Conservation (phyloP, 2,888 invertebrate genomes). For the Mesoligia furuncula region DNA sequence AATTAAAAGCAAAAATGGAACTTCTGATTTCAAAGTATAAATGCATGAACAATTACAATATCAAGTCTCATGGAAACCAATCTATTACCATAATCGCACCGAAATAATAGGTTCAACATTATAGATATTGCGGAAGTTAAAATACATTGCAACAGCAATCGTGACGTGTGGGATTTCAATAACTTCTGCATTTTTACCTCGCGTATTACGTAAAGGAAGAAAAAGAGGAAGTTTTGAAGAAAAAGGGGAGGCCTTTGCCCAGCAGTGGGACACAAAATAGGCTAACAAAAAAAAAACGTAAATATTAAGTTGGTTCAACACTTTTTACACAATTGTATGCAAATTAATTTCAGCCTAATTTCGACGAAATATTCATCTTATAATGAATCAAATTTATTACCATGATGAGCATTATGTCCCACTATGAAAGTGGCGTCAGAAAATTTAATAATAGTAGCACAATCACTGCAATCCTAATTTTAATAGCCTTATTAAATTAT, state of each 20-base stretch:
- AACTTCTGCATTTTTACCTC: constrained; percentile 13
- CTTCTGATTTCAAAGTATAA: constrained; percentile 31
- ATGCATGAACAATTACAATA: constrained; percentile 46
- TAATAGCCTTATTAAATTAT: background rate
- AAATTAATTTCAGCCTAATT: constrained; percentile 12
- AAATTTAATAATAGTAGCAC: background rate
- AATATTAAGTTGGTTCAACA: constrained; percentile 3
- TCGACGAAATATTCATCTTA: background rate
- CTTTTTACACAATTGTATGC: constrained; percentile 4
- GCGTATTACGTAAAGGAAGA: no score
- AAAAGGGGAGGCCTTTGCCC: no score
- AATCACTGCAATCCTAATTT: background rate
- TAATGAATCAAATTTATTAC: constrained; percentile 1
- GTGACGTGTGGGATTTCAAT: constrained; percentile 50
- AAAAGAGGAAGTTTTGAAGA: no score
- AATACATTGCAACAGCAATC: constrained; percentile 34
- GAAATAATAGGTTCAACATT: constrained; percentile 43
- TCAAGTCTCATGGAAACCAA: constrained; percentile 53
- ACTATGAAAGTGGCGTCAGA: constrained; percentile 4
- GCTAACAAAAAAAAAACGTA: no score
- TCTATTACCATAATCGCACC: constrained; percentile 22
- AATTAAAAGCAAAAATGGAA: background rate
- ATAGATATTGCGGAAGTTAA: constrained; percentile 42
- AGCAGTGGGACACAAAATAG: no score
- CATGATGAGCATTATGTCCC: background rate